Percentiles rank a stretch among this genome's conserved stretches.
Evolutionary conservation across 2,797 vertebrate species (phyloP).

Genomic region (Poecilia wingei): DNA sequence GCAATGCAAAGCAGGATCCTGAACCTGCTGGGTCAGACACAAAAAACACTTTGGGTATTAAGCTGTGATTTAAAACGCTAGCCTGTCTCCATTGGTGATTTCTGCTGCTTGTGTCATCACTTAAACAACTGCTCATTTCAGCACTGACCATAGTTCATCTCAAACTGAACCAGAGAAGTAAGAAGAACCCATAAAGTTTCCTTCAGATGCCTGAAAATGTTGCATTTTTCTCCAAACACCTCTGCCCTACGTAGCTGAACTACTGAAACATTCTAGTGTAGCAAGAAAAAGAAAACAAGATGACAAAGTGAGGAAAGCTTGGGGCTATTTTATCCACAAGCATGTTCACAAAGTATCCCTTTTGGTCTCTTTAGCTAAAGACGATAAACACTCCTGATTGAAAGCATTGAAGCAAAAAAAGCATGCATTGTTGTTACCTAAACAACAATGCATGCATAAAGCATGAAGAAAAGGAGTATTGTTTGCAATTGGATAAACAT

Average conservation of each 20-base stretch:
- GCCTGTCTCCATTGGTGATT: not conserved
- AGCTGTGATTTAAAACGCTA: not conserved
- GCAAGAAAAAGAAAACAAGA: constrained; percentile 6
- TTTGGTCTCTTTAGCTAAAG: not conserved
- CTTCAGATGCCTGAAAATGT: constrained; percentile 12
- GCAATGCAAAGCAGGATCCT: not conserved
- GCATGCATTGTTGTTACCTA: not conserved
- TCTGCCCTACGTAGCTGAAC: constrained; percentile 19
- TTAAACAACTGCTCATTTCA: not conserved
- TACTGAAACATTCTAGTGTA: constrained; percentile 27
- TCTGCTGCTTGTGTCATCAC: not conserved
- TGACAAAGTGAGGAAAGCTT: constrained; percentile 11
- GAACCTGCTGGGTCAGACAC: not conserved
- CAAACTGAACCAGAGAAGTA: not conserved
- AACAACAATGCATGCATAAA: constrained; percentile 1
- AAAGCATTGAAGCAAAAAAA: not conserved
- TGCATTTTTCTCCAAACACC: constrained; percentile 2
- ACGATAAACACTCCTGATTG: not conserved
- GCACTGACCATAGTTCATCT: not conserved
- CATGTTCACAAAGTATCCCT: not conserved
- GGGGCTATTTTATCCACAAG: constrained; percentile 33
- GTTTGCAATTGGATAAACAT: constrained; percentile 21
- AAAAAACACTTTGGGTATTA: not conserved
- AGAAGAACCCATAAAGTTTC: constrained; percentile 20
- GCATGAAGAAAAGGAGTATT: constrained; percentile 1